Base-by-base conservation (phyloP, 2,797 vertebrate genomes). In the Spinus olivaceus region DNA sequence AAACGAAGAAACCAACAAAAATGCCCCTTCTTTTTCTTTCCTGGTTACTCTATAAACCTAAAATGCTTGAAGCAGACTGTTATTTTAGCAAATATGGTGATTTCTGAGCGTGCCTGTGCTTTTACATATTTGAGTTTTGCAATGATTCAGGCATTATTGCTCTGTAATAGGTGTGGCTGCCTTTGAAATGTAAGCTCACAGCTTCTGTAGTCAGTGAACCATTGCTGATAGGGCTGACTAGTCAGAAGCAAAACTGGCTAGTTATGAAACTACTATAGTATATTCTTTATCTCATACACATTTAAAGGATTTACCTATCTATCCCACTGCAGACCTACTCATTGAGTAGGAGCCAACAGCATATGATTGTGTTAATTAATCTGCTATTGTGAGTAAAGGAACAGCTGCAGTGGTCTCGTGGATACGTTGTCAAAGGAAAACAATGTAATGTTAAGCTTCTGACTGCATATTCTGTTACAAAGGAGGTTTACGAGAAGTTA, bases 321-420 rank as follows among this genome's bases (percentile, higher is more conserved):
- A 98, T 98, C 99, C 98, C 97, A 97, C 98, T 98, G 98, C 99
- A 99, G 99, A 99, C 99, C 99, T 98, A 98, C 98, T 98, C 98
- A 98, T 99, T 99, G 99, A 99, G 99, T 98, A 98, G 94, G 97
- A 99, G 99, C 99, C 99, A 99, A 98, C 98, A 98, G 98, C 99
- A 98, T 98, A 99, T 98, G 99, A 99, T 99, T 99, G 99, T 99
- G 99, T 99, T 99, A 99, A 99, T 99, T 99, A 99, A 99, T 99
- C 99, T 99, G 99, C 99, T 99, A 99, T 99, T 99, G 99, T 99
- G 98, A 99, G 98, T 98, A 97, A 98, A 98, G 98, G 98, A 99
- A 98, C 99, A 99, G 99, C 99, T 99, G 99, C 99, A 98, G 98
- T 98, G 98, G 98, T 99, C 99, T 99, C 98, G 98, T 98, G 98